Percentiles rank a stretch among this genome's conserved stretches.
phyloP scores from a whole-genome alignment of 2,888 invertebrate species.

The Hyposoter dolosus region DNA sequence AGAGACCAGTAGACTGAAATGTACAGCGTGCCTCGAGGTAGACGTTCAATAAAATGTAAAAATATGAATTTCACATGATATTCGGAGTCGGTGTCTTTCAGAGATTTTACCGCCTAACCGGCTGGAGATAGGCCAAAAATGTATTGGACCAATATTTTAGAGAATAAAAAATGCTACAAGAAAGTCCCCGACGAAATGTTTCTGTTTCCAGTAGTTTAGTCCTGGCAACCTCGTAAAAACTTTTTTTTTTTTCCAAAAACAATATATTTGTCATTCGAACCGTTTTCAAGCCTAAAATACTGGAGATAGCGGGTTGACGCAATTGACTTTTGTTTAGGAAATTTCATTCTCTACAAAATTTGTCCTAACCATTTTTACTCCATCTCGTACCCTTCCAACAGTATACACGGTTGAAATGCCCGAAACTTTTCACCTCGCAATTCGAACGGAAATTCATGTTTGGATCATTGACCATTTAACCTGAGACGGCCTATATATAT shows the following conservation, averaged over 20 bases:
- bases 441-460: neutral
- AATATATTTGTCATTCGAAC: neutral
- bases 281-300: neutral
- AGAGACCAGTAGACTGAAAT: neutral
- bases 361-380: neutral
- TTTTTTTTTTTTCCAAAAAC: neutral
- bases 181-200: neutral
- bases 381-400: neutral
- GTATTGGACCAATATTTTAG: neutral
- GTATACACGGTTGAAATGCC: neutral
- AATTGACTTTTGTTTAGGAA: neutral
- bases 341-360: neutral
- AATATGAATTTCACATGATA: neutral
- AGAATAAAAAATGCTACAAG: neutral
- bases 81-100: neutral
- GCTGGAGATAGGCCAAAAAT: neutral
- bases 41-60: neutral
- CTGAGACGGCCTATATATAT: neutral
- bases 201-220: neutral
- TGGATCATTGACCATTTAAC: neutral
- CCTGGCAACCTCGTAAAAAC: neutral
- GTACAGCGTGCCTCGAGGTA: neutral
- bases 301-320: neutral
- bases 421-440: neutral
- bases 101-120: neutral